These are phyloP conservation scores for Osmerus eperlanus DNA, from an alignment of 2,113 vertebrate genomes.

Conservation along the genomic window DNA sequence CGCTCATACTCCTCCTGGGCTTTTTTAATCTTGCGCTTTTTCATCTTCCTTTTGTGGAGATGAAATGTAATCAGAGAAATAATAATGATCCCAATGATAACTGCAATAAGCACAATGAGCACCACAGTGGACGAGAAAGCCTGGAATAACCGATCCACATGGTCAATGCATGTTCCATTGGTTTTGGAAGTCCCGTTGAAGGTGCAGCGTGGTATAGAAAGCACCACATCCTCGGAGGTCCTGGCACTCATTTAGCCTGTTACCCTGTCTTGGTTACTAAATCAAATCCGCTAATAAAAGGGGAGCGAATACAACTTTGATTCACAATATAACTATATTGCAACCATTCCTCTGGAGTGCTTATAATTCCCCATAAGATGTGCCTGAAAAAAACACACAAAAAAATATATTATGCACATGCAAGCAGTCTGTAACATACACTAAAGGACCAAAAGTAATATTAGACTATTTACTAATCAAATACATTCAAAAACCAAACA, in stretches of 20 bases:
- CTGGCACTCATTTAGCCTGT: slow-evolving; percentile 79
- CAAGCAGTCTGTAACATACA: neutral
- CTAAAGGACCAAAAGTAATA: too few relatives aligned
- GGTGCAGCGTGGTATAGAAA: slow-evolving; percentile 79
- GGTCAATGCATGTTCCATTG: slow-evolving; percentile 75
- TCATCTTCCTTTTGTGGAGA: slow-evolving; percentile 87
- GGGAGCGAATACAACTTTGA: neutral
- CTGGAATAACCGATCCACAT: slow-evolving; percentile 83
- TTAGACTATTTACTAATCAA: too few relatives aligned
- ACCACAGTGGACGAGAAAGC: slow-evolving; percentile 85
- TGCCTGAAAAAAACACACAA: slow-evolving; percentile 17
- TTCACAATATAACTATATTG: slow-evolving; percentile 26
- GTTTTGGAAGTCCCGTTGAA: slow-evolving; percentile 77
- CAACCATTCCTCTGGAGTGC: slow-evolving; percentile 41
- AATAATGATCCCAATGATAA: slow-evolving; percentile 82
- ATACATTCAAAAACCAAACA: too few relatives aligned
- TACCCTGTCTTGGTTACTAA: neutral
- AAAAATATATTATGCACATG: slow-evolving; percentile 19
- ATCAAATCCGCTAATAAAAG: too few relatives aligned
- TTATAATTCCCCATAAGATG: slow-evolving; percentile 43
- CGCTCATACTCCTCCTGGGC: slow-evolving; percentile 87
- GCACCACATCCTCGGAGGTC: slow-evolving; percentile 79
- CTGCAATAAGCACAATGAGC: slow-evolving; percentile 78
- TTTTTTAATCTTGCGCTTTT: slow-evolving; percentile 85
- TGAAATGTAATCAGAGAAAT: slow-evolving; percentile 86